Conservation (phyloP, 2,888 invertebrate species). For the Pristionchus mayeri region DNA sequence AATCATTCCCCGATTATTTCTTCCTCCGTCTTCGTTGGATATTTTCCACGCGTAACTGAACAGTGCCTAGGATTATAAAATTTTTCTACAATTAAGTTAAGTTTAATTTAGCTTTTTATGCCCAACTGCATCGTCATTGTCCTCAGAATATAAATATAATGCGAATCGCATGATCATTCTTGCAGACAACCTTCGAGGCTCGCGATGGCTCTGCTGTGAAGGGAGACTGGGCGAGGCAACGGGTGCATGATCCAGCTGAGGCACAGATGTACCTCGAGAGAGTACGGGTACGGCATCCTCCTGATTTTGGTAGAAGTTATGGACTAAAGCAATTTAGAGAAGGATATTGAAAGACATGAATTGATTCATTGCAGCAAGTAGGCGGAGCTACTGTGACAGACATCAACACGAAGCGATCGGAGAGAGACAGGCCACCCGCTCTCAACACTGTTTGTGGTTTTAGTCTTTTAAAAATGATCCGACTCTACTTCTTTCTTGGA, state of each 20-base stretch:
- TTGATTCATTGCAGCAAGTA: slow-evolving; percentile 55
- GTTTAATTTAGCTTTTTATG: too few relatives aligned
- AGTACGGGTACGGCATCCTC: slow-evolving; percentile 82
- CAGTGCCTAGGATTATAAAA: too few relatives aligned
- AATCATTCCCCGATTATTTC: background rate
- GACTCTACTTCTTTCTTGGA: too few relatives aligned
- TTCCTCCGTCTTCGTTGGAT: too few relatives aligned
- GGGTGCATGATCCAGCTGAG: slow-evolving; percentile 95
- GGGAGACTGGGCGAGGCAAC: slow-evolving; percentile 90
- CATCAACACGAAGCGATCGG: slow-evolving; percentile 88
- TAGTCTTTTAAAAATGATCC: too few relatives aligned
- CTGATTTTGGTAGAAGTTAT: background rate
- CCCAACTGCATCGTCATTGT: too few relatives aligned
- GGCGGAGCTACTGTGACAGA: slow-evolving; percentile 82
- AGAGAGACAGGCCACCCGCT: slow-evolving; percentile 89
- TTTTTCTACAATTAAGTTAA: too few relatives aligned
- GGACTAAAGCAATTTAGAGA: too few relatives aligned
- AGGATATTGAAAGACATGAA: too few relatives aligned
- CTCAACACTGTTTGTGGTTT: slow-evolving; percentile 89
- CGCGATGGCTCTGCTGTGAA: background rate
- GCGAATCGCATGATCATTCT: too few relatives aligned
- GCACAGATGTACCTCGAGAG: slow-evolving; percentile 90
- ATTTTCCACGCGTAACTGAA: background rate
- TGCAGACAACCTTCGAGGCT: slow-evolving; percentile 40
- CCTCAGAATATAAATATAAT: too few relatives aligned